phyloP scores from a whole-genome alignment of 2,888 invertebrate genomes.

The Meiosimyza decipiens region DNA sequence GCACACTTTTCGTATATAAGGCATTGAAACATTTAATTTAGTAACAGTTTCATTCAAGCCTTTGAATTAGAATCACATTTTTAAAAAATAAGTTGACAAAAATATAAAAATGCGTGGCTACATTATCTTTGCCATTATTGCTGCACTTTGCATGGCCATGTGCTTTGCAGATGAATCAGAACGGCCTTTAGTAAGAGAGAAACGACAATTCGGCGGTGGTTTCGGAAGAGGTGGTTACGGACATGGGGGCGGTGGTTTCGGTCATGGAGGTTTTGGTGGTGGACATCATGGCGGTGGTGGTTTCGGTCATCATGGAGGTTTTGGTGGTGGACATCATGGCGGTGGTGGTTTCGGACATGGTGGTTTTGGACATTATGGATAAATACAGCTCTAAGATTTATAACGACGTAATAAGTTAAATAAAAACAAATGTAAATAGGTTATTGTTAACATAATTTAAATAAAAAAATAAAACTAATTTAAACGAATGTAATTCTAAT shows the following conservation, averaged over 20 bases:
- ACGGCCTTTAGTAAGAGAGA: slow-evolving; percentile 24
- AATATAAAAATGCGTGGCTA: slow-evolving; percentile 38
- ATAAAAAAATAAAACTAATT: too few relatives aligned
- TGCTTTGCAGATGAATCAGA: slow-evolving; percentile 32
- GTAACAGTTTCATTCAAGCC: too few relatives aligned
- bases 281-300: slow-evolving; percentile 24
- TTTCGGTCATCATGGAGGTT: not conserved
- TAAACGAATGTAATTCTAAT: too few relatives aligned
- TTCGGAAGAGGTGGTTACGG: too few relatives aligned
- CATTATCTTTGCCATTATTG: slow-evolving; percentile 33
- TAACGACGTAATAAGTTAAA: too few relatives aligned
- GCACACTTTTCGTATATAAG: too few relatives aligned
- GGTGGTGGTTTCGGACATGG: slow-evolving; percentile 32
- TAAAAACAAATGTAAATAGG: too few relatives aligned
- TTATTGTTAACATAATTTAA: too few relatives aligned
- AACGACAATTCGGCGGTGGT: slow-evolving; percentile 35
- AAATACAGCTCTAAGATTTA: too few relatives aligned
- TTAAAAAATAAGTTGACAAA: too few relatives aligned
- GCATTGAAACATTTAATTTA: too few relatives aligned
- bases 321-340: not conserved
- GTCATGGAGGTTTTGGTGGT: not conserved
- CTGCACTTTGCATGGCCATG: slow-evolving; percentile 24
- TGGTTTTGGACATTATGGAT: slow-evolving; percentile 16
- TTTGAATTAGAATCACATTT: too few relatives aligned
- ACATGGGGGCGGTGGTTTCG: slow-evolving; percentile 32